Evolutionary conservation across 2,113 vertebrate species (phyloP).

Genomic region (Zosterops pallidus): DNA sequence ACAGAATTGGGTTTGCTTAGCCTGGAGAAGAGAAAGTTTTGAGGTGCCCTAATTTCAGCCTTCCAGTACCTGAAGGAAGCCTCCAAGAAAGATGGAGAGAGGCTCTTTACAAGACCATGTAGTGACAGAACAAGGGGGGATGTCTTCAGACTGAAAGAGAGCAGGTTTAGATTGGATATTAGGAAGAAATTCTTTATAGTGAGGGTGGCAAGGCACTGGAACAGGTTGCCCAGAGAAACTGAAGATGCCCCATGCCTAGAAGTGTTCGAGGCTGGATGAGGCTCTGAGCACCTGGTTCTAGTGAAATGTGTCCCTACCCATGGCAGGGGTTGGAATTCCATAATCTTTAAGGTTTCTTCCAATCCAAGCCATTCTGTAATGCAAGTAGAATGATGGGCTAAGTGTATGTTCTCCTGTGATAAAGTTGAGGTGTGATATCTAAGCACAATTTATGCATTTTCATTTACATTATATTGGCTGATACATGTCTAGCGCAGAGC

Average conservation of each 20-base stretch:
- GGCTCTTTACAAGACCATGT: neutral
- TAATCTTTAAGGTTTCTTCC: neutral
- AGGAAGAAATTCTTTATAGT: too few species aligned
- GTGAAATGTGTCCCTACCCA: neutral
- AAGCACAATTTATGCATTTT: neutral
- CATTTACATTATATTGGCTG: neutral
- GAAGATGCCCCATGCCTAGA: too few species aligned
- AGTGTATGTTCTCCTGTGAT: neutral
- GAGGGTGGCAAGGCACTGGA: neutral
- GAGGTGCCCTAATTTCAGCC: fast-evolving
- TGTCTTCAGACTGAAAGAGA: neutral
- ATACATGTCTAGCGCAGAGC: neutral
- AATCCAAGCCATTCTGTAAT: neutral
- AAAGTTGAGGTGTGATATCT: neutral
- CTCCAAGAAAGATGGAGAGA: neutral
- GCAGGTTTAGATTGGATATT: neutral
- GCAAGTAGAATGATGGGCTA: neutral
- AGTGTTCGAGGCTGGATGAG: neutral
- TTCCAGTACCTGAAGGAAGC: too few species aligned
- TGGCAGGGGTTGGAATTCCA: neutral
- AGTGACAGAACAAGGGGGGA: neutral
- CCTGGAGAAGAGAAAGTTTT: neutral
- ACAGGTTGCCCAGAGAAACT: neutral
- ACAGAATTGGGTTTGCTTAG: neutral
- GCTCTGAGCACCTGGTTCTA: neutral